phyloP scores from a whole-genome alignment of 2,888 invertebrate genomes.

The Megastigmus dorsalis region DNA sequence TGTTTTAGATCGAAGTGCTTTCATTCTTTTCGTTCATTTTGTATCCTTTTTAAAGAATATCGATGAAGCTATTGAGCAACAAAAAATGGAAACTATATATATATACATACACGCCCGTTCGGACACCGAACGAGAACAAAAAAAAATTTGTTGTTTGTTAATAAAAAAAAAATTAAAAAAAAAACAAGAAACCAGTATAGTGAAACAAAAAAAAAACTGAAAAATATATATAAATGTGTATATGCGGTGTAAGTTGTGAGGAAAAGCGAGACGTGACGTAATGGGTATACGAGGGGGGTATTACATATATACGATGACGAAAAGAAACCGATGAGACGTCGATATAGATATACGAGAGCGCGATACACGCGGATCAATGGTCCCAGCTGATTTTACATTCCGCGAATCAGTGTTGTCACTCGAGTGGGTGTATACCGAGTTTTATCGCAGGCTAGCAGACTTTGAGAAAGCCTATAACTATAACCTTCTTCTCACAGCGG shows the following conservation, averaged over 20 bases:
- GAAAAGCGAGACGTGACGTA: no score
- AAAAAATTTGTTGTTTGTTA: slow-evolving; percentile 32
- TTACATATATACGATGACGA: not conserved
- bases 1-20: slow-evolving; percentile 29
- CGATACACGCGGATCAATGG: not conserved
- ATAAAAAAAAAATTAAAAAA: slow-evolving; percentile 17
- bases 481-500: not conserved
- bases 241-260: no score
- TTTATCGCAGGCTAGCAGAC: not conserved
- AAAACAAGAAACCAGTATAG: no score
- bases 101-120: not conserved
- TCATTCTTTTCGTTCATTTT: slow-evolving; percentile 34
- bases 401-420: slow-evolving; percentile 17
- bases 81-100: slow-evolving; percentile 4
- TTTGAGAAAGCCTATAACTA: not conserved
- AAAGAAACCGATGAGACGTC: not conserved
- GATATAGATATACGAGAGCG: not conserved
- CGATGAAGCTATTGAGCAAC: not conserved
- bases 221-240: slow-evolving; percentile 6
- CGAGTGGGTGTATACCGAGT: no score
- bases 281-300: not conserved
- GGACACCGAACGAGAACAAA: not conserved
- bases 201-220: not conserved
- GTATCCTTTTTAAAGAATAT: slow-evolving; percentile 33
- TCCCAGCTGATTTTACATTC: slow-evolving; percentile 26